Evolutionary conservation across 2,797 vertebrate species (phyloP).

Genomic region (Tragopan temminckii): DNA sequence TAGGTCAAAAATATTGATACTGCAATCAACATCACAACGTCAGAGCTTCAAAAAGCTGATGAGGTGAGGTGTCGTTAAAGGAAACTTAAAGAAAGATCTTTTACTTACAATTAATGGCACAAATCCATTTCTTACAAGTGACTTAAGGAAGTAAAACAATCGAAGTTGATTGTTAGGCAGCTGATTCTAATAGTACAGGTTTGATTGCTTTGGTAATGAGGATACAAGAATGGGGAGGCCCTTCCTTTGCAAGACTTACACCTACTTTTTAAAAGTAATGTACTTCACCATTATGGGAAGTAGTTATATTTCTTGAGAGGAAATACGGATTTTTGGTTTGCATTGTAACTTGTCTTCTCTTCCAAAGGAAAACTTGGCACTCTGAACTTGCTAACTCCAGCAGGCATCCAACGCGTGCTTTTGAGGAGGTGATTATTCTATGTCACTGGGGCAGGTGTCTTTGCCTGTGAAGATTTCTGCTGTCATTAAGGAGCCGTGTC

Average conservation of each 20-base stretch:
- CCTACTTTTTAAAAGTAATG: not conserved
- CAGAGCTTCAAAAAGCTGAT: not conserved
- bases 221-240: not conserved
- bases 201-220: not conserved
- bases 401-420: conserved; percentile 29
- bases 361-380: not conserved
- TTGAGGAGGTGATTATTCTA: conserved; percentile 63
- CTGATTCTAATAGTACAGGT: not conserved
- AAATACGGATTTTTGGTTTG: not conserved
- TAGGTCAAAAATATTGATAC: not conserved
- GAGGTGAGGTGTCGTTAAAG: not conserved
- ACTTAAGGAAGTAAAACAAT: not conserved
- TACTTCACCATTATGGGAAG: not conserved
- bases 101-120: not conserved
- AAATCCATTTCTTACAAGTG: not conserved
- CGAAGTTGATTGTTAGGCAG: not conserved
- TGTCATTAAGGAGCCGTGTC: conserved; percentile 46
- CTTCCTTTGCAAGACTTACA: not conserved
- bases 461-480: conserved; percentile 63
- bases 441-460: conserved; percentile 44
- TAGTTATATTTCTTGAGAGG: not conserved
- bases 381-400: conserved; percentile 39
- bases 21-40: not conserved
- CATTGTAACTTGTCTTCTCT: not conserved
- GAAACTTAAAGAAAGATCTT: not conserved